Evolutionary conservation across 1,140 invertebrate species (phyloP).

Genomic region (Apis cerana): DNA sequence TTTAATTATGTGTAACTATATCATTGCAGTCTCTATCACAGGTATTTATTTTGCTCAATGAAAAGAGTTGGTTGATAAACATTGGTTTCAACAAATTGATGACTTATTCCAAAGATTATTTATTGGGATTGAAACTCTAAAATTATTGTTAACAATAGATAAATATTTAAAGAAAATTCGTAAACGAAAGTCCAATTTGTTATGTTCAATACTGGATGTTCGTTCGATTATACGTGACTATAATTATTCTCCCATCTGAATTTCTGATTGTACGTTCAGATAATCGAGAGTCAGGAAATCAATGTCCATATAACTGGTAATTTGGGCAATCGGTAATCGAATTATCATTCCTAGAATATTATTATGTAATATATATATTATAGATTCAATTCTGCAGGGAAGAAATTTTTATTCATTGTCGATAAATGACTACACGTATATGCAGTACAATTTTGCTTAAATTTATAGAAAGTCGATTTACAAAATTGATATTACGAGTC

Average conservation of each 20-base stretch:
- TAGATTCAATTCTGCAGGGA: background rate
- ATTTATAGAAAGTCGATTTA: background rate
- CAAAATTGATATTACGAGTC: background rate
- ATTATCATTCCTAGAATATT: background rate
- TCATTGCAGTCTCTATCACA: too few species aligned
- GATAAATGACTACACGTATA: background rate
- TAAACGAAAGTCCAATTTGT: background rate
- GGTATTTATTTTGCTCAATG: too few species aligned
- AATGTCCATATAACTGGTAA: background rate
- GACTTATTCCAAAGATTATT: too few species aligned
- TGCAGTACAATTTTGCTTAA: background rate
- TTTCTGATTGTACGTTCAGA: background rate
- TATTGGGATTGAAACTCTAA: too few species aligned
- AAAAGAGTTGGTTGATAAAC: too few species aligned
- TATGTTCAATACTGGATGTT: background rate
- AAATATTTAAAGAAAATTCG: background rate
- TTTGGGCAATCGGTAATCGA: background rate
- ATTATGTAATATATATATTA: too few species aligned
- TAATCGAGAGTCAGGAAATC: background rate
- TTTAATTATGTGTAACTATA: too few species aligned
- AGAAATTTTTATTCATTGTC: background rate
- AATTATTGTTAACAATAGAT: too few species aligned
- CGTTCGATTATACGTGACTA: background rate
- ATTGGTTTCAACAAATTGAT: too few species aligned
- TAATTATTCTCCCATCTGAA: background rate